Base-by-base conservation (phyloP, 1,140 invertebrate species). In the Parapsyche elsis region DNA sequence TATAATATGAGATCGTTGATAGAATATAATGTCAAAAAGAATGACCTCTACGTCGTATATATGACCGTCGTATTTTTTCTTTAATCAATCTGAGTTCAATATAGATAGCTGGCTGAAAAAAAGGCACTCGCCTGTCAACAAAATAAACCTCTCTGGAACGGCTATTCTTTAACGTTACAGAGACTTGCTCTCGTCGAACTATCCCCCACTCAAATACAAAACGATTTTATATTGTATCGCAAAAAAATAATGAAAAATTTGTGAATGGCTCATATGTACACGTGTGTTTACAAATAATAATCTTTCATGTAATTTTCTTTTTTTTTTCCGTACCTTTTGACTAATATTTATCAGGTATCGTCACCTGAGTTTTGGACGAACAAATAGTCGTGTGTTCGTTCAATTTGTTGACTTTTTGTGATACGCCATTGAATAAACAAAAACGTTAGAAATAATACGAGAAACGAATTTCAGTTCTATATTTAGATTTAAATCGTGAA, bases 51-150 rank as follows among this genome's bases (percentile, higher is more conserved):
- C 49, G 16, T 53, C 12, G 49, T n/a, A 53, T 19, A 19, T 12
- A 53, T 53, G 2, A 53, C 49, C 12, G 49, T 53, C 30, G 1
- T 19, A 46, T 53, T 53, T 53, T 53, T 53, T 61, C 21, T n/a
- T 61, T 61, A 61, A 61, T 61, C 57, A 61, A 61, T 61, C 57
- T 61, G 9, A 61, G 49, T 53, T 53, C 16, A 5, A 19, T 53
- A 19, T 19, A 19, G 16, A 53, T n/a, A 5, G 16, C 4, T 14
- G 12, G 12, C 16, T 19, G 16, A 53, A 53, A 53, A 46, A 53
- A 53, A 53, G 49, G 10, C 49, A 19, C 12, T 61, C 57, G 9
- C 14, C 14, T 61, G 57, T 61, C 57, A 61, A 61, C 14, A 61
- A 61, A 61, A 53, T 53, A 19, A 53, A 19, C 16, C 57, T 19